Conservation (phyloP, 2,888 invertebrate genomes). For the Metopia argyrocephala region DNA sequence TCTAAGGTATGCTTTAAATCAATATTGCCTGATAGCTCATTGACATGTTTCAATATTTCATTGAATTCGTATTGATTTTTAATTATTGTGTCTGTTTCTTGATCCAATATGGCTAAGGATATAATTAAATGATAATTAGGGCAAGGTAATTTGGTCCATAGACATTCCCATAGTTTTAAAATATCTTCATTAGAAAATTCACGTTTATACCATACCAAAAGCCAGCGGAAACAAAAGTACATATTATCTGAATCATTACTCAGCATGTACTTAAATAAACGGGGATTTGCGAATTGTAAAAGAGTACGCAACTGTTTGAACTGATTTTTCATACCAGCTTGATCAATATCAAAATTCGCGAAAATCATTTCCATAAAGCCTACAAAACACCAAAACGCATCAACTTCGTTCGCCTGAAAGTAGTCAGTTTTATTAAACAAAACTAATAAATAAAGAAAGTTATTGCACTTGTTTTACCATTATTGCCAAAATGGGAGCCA, state of each 20-base stretch:
- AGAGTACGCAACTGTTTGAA: conserved; percentile 90
- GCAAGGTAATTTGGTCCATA: conserved; percentile 97
- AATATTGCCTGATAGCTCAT: conserved; percentile 93
- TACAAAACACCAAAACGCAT: conserved; percentile 99
- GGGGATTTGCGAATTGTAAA: conserved; percentile 89
- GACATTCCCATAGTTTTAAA: conserved; percentile 95
- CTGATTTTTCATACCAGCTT: conserved; percentile 96
- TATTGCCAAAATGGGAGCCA: conserved; percentile 93
- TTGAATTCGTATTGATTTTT: conserved; percentile 95
- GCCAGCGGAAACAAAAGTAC: conserved; percentile 99
- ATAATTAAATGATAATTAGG: conserved; percentile 96
- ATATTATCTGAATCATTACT: conserved; percentile 87
- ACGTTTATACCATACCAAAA: conserved; percentile 96
- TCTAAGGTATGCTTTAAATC: conserved; percentile 89
- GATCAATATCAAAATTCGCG: conserved; percentile 97
- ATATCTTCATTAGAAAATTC: conserved; percentile 93
- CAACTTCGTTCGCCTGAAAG: conserved; percentile 91
- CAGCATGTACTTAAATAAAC: conserved; percentile 90
- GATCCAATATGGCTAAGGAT: conserved; percentile 94
- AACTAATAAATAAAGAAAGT: background rate
- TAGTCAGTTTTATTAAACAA: too few species aligned
- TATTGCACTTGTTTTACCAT: conserved; percentile 59
- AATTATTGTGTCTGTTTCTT: conserved; percentile 92
- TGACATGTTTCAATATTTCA: conserved; percentile 97
- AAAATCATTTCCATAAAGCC: conserved; percentile 97